A percentile compares a stretch with the other conserved stretches of the same genome.
Conservation (phyloP, 2,888 invertebrate species). For the Epinotia bilunana region DNA sequence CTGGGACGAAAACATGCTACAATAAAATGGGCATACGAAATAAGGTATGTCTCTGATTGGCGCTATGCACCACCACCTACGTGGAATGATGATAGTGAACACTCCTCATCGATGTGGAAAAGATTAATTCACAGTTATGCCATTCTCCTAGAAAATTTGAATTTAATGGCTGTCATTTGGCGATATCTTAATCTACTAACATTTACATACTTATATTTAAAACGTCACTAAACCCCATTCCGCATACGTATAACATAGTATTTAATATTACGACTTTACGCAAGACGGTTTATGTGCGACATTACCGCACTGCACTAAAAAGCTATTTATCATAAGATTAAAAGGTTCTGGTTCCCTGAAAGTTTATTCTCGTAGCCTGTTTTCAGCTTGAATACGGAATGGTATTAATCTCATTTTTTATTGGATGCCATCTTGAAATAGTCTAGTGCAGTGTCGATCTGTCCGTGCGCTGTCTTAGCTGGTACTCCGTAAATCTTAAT, state of each 20-base stretch:
- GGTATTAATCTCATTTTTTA: conserved; percentile 37
- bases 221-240: conserved; percentile 20
- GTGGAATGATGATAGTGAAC: not conserved
- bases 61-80: not conserved
- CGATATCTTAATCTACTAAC: conserved; percentile 24
- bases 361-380: conserved; percentile 20
- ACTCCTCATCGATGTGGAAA: not conserved
- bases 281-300: conserved; percentile 15
- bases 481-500: conserved; percentile 40
- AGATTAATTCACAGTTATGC: conserved; percentile 17
- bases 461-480: conserved; percentile 28
- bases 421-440: conserved; percentile 39
- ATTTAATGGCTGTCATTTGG: conserved; percentile 21
- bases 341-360: conserved; percentile 24
- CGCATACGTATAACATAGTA: conserved; percentile 16
- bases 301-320: conserved; percentile 9
- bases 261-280: conserved; percentile 15
- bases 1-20: too few relatives aligned
- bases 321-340: conserved; percentile 21
- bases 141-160: conserved; percentile 12
- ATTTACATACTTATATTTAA: conserved; percentile 17
- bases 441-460: conserved; percentile 41
- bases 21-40: too few relatives aligned
- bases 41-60: too few relatives aligned
- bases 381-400: conserved; percentile 29